A percentile compares a stretch with the other conserved stretches of the same genome.
Conservation (phyloP, 2,797 vertebrate genomes). For the Sebastes nivosus region DNA sequence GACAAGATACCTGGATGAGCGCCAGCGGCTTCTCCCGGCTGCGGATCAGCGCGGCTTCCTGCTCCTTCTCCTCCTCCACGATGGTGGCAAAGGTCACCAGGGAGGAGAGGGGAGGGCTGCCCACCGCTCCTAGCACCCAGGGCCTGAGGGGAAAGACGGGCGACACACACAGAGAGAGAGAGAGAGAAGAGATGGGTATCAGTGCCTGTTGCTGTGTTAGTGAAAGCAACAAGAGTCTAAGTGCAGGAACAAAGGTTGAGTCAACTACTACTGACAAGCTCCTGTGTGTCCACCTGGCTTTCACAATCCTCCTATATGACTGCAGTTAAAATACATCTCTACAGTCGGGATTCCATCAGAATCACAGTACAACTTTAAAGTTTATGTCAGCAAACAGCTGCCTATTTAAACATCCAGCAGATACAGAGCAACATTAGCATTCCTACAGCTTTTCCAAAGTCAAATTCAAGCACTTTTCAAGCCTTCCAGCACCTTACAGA, state of each 20-base stretch:
- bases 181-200: slow-evolving; percentile 2
- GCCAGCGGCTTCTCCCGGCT: slow-evolving; percentile 96
- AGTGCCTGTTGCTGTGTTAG: not conserved
- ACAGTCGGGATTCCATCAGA: not conserved
- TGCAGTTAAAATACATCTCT: not conserved
- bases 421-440: not conserved
- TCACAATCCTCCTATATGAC: not conserved
- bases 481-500: not conserved
- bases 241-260: slow-evolving; percentile 12
- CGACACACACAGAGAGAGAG: not conserved
- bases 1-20: slow-evolving; percentile 91
- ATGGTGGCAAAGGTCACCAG: slow-evolving; percentile 93
- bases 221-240: slow-evolving; percentile 6
- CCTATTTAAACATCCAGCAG: not conserved
- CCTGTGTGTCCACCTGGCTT: slow-evolving; percentile 6
- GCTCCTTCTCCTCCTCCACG: slow-evolving; percentile 94
- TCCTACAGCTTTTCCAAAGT: not conserved
- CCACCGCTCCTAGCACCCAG: slow-evolving; percentile 86
- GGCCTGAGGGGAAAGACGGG: slow-evolving; percentile 83
- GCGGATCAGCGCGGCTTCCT: slow-evolving; percentile 94
- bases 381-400: not conserved
- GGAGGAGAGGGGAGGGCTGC: slow-evolving; percentile 74
- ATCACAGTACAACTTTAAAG: not conserved
- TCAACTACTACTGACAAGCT: slow-evolving; percentile 39
- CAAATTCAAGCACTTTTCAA: not conserved